Conservation (phyloP, 2,113 vertebrate species). For the Salvelinus namaycush region DNA sequence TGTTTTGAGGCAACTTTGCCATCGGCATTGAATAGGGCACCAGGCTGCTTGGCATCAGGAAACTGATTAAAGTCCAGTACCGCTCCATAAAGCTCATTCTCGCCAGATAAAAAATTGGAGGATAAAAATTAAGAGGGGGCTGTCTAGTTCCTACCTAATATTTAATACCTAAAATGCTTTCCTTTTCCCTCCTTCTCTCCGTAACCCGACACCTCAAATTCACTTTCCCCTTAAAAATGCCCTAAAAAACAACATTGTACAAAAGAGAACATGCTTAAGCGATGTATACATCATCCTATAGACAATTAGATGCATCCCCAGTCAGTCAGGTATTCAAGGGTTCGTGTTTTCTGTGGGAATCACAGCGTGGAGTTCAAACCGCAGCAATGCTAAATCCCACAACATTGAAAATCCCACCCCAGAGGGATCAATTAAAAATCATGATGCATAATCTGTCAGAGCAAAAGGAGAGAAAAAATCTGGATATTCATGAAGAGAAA, state of each 20-base stretch:
- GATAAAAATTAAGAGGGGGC: neutral
- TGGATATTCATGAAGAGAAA: conserved; percentile 53
- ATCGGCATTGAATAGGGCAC: neutral
- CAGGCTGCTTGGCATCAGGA: conserved; percentile 20
- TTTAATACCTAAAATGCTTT: neutral
- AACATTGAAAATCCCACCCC: conserved; percentile 59
- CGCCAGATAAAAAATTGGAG: conserved; percentile 26
- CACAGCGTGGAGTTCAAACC: conserved; percentile 52
- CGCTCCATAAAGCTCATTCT: conserved; percentile 13
- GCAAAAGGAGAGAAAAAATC: conserved; percentile 28
- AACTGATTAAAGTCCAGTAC: conserved; percentile 14
- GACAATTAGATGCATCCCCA: conserved; percentile 51
- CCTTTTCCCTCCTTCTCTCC: neutral
- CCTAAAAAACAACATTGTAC: neutral
- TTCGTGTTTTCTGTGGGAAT: conserved; percentile 44
- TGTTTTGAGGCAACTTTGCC: too few relatives aligned
- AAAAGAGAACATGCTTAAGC: neutral
- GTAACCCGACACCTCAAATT: neutral
- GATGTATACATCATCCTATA: conserved; percentile 27
- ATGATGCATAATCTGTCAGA: conserved; percentile 66
- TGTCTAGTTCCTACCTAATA: neutral
- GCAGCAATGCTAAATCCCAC: conserved; percentile 49
- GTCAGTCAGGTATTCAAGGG: conserved; percentile 31
- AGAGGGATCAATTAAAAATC: conserved; percentile 77
- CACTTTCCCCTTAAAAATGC: neutral